Base-by-base conservation (phyloP, 2,113 vertebrate genomes). In the Asarcornis scutulata region DNA sequence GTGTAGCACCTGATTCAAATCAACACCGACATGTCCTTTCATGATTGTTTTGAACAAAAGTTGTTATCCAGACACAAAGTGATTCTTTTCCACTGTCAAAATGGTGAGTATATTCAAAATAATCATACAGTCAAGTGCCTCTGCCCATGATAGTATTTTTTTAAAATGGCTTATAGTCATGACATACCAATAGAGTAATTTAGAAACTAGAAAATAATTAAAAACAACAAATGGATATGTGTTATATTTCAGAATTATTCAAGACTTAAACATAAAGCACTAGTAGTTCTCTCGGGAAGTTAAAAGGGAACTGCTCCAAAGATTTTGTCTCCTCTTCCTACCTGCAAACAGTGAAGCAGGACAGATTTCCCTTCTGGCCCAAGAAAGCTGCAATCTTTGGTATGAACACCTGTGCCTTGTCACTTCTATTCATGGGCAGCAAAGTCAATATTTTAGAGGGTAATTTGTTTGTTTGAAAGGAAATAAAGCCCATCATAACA, bases 371-470 rank as follows among this genome's bases (percentile, higher is more conserved):
- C 63, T 83, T 77, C 72, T 83, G 77, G 56, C 79, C 79, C 68
- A 74, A 34, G 46, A 83, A 76, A 60, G 29, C 56, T 75, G 60
- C 73, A 88, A 34, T 53, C 46, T 77, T 67, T 94, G 85, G 76
- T 88, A 81, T 18, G 52, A 89, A 44, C 29, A 86, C 38, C 82
- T 83, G 20, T 81, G 85, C 59, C 63, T 73, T 94, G 90, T 93
- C 91, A 86, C 32, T 93, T 95, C 46, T 73, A 84, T 60, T 91
- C 68, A 80, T 4, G 12, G 18, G 52, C 9, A 38, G 50, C 40
- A 85, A 89, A 75, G 27, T 71, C 50, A 80, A 2, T 83, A 75
- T 68, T 95, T 81, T 91, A 68, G 20, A 84, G 17, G 22, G 27
- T 42, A 66, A 86, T 80, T 77, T 88, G 13, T 81, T 88, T 93